These are phyloP conservation scores for Acanthiza pusilla DNA, from an alignment of 2,797 vertebrate genomes.

Conservation along the genomic window DNA sequence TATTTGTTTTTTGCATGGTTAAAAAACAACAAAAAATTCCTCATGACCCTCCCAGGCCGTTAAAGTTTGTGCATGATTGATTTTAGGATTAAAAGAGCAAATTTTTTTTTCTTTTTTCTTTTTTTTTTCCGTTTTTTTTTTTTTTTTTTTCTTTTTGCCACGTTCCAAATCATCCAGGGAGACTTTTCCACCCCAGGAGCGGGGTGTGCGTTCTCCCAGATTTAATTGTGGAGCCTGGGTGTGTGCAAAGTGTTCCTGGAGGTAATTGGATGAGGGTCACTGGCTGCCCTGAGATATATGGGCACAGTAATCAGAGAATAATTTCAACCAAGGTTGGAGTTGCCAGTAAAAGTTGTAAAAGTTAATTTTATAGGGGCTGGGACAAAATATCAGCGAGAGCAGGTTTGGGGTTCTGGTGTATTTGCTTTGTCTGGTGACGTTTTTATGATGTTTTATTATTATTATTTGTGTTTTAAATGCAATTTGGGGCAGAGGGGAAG, in stretches of 20 bases:
- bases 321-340: slow-evolving; percentile 12
- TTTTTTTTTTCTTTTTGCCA: not conserved
- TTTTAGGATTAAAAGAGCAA: slow-evolving; percentile 32
- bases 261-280: slow-evolving; percentile 66
- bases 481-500: not conserved
- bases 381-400: not conserved
- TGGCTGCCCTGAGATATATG: slow-evolving; percentile 46
- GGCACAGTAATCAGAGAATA: slow-evolving; percentile 48
- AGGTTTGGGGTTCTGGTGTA: not conserved
- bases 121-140: not conserved
- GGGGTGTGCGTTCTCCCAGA: not conserved
- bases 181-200: not conserved
- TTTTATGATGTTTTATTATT: slow-evolving; percentile 53
- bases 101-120: not conserved
- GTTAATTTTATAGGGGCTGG: slow-evolving; percentile 34
- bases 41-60: not conserved
- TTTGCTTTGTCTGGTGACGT: slow-evolving; percentile 15
- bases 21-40: not conserved
- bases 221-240: slow-evolving; percentile 43
- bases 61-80: slow-evolving; percentile 27
- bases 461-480: slow-evolving; percentile 46
- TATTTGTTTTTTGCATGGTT: not conserved
- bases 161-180: not conserved
- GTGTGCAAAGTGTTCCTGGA: not conserved
- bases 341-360: slow-evolving; percentile 44